Percentiles rank a stretch among this genome's conserved stretches.
Evolutionary conservation across 2,797 vertebrate genomes (phyloP).

Genomic region (Lutjanus argentimaculatus): DNA sequence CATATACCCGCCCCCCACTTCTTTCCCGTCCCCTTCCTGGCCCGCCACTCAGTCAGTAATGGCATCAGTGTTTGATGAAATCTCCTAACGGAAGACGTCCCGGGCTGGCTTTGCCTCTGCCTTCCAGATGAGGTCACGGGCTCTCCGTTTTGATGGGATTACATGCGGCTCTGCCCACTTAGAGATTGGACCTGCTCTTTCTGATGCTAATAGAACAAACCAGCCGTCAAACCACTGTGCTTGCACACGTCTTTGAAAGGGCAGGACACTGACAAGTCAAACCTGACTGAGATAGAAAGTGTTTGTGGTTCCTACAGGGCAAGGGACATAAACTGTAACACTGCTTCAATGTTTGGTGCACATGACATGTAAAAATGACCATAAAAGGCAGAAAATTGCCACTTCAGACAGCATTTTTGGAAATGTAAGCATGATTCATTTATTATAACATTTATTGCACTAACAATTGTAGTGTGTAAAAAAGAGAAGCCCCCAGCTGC

Average conservation of each 20-base stretch:
- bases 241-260: constrained; percentile 64
- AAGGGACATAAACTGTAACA: constrained; percentile 5
- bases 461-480: constrained; percentile 1
- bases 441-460: not conserved
- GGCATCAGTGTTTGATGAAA: constrained; percentile 84
- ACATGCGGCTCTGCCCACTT: constrained; percentile 83
- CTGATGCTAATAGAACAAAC: constrained; percentile 78
- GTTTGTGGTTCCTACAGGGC: constrained; percentile 22
- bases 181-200: constrained; percentile 82
- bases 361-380: not conserved
- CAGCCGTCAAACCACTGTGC: constrained; percentile 40
- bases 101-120: constrained; percentile 63
- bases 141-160: constrained; percentile 86
- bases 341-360: not conserved
- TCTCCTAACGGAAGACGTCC: constrained; percentile 81
- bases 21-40: constrained; percentile 17
- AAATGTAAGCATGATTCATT: not conserved
- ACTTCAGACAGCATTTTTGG: not conserved
- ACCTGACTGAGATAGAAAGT: constrained; percentile 53
- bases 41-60: constrained; percentile 75
- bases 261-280: constrained; percentile 58
- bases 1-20: constrained; percentile 1
- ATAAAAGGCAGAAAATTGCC: not conserved
- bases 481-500: not conserved
- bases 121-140: constrained; percentile 83